These are phyloP conservation scores for Mixornis gularis DNA, from an alignment of 2,113 vertebrate genomes.

Conservation along the genomic window DNA sequence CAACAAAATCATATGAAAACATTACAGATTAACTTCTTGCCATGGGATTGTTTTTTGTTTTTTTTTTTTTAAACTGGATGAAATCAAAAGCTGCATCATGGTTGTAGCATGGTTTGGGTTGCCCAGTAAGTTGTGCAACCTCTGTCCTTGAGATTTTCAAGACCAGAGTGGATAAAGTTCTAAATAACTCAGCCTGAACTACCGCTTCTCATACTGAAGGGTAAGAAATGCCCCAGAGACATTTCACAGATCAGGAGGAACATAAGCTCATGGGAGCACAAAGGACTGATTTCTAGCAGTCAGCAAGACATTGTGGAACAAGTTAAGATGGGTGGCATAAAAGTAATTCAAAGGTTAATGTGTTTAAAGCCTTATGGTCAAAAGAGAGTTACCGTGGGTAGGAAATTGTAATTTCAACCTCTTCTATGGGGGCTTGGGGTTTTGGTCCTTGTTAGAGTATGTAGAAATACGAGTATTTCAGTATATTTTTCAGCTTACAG, in stretches of 20 bases:
- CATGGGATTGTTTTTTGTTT: background rate
- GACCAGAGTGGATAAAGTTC: background rate
- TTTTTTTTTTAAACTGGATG: background rate
- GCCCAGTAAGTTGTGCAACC: background rate
- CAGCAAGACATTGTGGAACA: background rate
- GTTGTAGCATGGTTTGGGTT: background rate
- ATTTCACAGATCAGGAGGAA: background rate
- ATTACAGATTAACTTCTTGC: background rate
- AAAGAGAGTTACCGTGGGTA: background rate
- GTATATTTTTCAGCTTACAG: background rate
- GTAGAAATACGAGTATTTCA: background rate
- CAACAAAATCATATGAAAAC: background rate
- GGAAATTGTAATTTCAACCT: background rate
- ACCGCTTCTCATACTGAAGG: background rate
- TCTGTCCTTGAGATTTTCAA: background rate
- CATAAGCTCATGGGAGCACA: background rate
- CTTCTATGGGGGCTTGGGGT: background rate
- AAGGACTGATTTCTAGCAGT: background rate
- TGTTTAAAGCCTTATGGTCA: background rate
- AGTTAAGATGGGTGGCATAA: background rate
- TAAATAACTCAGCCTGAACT: background rate
- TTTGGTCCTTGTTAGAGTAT: background rate
- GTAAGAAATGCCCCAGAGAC: background rate
- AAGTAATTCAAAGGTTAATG: background rate
- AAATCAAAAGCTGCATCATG: background rate